Evolutionary conservation across 2,113 vertebrate species (phyloP).

Genomic region (Lota lota): DNA sequence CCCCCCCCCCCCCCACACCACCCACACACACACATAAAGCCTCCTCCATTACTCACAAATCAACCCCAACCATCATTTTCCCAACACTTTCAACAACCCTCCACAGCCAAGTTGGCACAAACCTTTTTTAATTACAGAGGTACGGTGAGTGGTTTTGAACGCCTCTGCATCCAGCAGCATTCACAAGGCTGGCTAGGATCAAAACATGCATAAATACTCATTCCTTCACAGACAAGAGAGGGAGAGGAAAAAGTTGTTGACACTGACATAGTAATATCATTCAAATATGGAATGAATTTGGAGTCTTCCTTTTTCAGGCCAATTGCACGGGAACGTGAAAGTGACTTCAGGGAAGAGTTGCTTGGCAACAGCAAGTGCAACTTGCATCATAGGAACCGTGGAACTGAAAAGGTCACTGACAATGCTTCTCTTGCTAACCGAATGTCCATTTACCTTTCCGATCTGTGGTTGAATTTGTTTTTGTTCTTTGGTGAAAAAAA

Average conservation of each 20-base stretch:
- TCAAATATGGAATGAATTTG: not conserved
- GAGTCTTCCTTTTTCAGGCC: not conserved
- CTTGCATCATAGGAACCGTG: no score
- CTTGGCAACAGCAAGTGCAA: not conserved
- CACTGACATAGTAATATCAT: conserved; percentile 1
- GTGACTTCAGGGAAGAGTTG: not conserved
- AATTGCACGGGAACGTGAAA: not conserved
- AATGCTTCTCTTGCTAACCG: no score
- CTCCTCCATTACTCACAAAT: not conserved
- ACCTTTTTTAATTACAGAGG: no score
- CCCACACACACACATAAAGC: no score
- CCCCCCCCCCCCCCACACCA: no score
- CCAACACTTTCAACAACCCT: conserved; percentile 6
- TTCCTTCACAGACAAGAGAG: not conserved
- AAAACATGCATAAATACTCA: not conserved
- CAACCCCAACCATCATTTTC: conserved; percentile 4
- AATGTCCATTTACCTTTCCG: no score
- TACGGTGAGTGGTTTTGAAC: no score
- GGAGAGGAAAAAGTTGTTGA: conserved; percentile 2
- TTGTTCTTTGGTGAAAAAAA: no score
- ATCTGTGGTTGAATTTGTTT: no score
- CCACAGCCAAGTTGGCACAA: not conserved
- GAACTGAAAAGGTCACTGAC: no score
- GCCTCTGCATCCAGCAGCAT: no score
- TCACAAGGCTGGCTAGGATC: no score